These are phyloP conservation scores for Crioceris asparagi DNA, from an alignment of 2,888 invertebrate genomes.

Conservation along the genomic window DNA sequence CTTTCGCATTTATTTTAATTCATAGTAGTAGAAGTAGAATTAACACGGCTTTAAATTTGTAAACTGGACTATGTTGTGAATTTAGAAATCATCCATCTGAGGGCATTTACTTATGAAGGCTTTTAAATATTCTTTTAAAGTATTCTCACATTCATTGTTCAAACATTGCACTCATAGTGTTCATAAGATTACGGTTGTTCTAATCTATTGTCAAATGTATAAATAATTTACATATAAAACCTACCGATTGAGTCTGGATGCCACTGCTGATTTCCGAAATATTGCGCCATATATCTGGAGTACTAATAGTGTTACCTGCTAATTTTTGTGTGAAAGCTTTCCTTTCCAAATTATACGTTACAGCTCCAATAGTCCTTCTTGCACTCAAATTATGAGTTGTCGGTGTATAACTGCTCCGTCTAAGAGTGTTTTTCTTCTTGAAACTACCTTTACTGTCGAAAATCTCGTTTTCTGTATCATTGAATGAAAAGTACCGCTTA, in stretches of 20 bases:
- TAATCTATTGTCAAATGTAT: too few relatives aligned
- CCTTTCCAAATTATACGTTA: constrained; percentile 56
- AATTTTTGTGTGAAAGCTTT: constrained; percentile 52
- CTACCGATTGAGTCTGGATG: constrained; percentile 30
- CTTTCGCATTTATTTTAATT: too few relatives aligned
- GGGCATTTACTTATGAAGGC: background rate
- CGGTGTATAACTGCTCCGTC: constrained; percentile 41
- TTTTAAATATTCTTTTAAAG: constrained; percentile 1
- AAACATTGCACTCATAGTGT: too few relatives aligned
- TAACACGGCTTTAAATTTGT: background rate
- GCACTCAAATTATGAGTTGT: constrained; percentile 45
- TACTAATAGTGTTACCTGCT: constrained; percentile 48
- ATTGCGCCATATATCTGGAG: constrained; percentile 61
- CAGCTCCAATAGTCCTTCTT: constrained; percentile 55
- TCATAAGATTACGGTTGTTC: too few relatives aligned
- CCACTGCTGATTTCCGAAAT: constrained; percentile 57
- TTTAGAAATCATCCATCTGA: background rate
- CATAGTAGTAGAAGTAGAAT: too few relatives aligned
- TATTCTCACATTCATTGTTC: background rate
- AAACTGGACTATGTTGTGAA: background rate
- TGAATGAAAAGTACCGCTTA: constrained; percentile 27
- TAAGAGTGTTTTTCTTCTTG: constrained; percentile 16
- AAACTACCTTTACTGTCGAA: constrained; percentile 11
- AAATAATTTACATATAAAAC: constrained; percentile 1
- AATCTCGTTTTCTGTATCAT: constrained; percentile 32